Evolutionary conservation across 2,113 vertebrate genomes (phyloP).

Genomic region (Apus apus): DNA sequence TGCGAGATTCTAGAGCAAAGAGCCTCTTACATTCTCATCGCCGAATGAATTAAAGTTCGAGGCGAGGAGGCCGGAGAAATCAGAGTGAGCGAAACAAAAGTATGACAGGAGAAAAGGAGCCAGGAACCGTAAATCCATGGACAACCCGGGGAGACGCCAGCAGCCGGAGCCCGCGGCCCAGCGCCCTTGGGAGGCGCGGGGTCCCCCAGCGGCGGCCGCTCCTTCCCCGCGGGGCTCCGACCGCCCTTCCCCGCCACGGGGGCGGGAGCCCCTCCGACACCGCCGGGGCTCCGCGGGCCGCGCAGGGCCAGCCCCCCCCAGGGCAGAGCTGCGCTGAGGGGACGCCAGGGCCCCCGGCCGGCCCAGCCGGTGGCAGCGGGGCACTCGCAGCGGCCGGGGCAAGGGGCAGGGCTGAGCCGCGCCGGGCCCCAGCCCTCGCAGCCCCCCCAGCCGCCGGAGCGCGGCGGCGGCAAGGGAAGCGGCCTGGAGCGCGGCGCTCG

Average conservation of each 20-base stretch:
- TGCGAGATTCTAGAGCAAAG: constrained; percentile 1
- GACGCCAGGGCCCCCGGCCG: background rate
- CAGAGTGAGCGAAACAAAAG: background rate
- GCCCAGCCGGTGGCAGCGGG: background rate
- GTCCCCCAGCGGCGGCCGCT: background rate
- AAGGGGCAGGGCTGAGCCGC: background rate
- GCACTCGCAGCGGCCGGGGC: background rate
- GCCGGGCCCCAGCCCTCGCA: background rate
- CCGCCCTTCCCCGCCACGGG: background rate
- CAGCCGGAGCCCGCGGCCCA: background rate
- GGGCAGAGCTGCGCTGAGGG: background rate
- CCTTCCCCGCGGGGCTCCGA: background rate
- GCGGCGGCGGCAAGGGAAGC: background rate
- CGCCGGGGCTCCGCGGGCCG: background rate
- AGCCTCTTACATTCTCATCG: background rate
- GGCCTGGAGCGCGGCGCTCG: constrained; percentile 1
- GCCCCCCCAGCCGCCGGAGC: constrained; percentile 7
- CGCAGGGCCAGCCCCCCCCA: background rate
- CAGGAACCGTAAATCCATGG: background rate
- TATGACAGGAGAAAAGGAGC: background rate
- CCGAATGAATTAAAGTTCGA: constrained; percentile 52
- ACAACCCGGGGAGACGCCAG: background rate
- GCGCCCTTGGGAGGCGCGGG: background rate
- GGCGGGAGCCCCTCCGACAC: background rate
- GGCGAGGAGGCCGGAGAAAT: background rate